Base-by-base conservation (phyloP, 2,113 vertebrate genomes). In the Paraplagusia blochii region DNA sequence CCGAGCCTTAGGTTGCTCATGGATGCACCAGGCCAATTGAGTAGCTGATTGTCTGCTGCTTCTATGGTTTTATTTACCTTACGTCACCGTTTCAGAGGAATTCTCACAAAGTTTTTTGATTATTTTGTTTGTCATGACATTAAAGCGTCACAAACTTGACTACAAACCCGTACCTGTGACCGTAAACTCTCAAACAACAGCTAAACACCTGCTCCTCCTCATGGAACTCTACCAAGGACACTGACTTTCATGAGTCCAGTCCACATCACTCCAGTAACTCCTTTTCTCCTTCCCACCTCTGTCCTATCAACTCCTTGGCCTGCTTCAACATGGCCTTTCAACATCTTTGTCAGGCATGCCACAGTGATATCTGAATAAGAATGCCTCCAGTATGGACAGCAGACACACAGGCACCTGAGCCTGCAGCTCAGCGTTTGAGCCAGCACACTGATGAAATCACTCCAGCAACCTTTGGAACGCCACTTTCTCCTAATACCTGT, bases 361-460 rank as follows among this genome's bases (percentile, higher is more conserved):
- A 67, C 79, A 47, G 64, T 44, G 77, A 77, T 84, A 87, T 75
- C 70, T 78, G 81, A 54, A 60, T 61, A 81, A 87, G 82, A 86
- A 88, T 88, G 87, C 79, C 77, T 83, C 72, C 54, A 53, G 50
- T 76, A 68, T 66, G 81, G 84, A 80, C 77, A 54, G 77, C 54
- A 88, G 85, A 87, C 81, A 77, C 39, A 53, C 68, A 87, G 84
- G 85, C 82, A 86, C 84, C 81, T 55, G 53, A 67, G 74, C 46
- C 74, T 80, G 69, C 11, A 80, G 64, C 76, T 78, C 72, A 60
- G 48, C 29, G 77, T 74, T 76, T 79, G 80, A 83, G 82, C 64
- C 67, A 66, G 74, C 69, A 49, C 17, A 60, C 76, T 69, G 60
- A 84, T 77, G 77, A 85, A 84, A 86, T 81, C 66, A 60, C 72